Conservation (phyloP, 2,113 vertebrate genomes). For the Bufo gargarizans region DNA sequence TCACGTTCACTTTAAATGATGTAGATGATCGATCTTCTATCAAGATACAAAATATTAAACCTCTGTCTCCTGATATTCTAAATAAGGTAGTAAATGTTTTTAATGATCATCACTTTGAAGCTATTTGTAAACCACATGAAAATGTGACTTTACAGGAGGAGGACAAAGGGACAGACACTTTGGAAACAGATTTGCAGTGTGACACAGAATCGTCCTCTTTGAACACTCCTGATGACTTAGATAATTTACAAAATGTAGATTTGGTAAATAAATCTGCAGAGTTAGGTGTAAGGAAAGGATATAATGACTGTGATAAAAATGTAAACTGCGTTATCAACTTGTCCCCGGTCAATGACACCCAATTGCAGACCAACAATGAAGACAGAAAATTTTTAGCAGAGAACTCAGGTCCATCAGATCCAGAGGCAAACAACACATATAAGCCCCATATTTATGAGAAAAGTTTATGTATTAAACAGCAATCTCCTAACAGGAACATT, state of each 20-base stretch:
- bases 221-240: constrained; percentile 59
- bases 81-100: constrained; percentile 55
- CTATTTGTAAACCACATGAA: constrained; percentile 35
- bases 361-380: background rate
- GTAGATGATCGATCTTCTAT: background rate
- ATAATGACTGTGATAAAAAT: constrained; percentile 49
- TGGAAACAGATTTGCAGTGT: constrained; percentile 21
- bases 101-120: constrained; percentile 49
- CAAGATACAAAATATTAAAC: background rate
- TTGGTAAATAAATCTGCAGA: constrained; percentile 27
- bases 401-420: constrained; percentile 24
- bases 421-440: constrained; percentile 35
- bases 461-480: constrained; percentile 17
- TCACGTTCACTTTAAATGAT: background rate
- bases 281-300: constrained; percentile 16
- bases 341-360: constrained; percentile 19
- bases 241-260: constrained; percentile 40
- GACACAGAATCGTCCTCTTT: constrained; percentile 52
- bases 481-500: constrained; percentile 18
- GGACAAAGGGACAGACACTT: constrained; percentile 44
- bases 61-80: constrained; percentile 24
- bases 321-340: constrained; percentile 30
- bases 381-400: background rate
- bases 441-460: constrained; percentile 41
- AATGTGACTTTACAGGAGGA: background rate